Evolutionary conservation across 2,888 invertebrate genomes (phyloP).

Genomic region (Drosophila mimetica): DNA sequence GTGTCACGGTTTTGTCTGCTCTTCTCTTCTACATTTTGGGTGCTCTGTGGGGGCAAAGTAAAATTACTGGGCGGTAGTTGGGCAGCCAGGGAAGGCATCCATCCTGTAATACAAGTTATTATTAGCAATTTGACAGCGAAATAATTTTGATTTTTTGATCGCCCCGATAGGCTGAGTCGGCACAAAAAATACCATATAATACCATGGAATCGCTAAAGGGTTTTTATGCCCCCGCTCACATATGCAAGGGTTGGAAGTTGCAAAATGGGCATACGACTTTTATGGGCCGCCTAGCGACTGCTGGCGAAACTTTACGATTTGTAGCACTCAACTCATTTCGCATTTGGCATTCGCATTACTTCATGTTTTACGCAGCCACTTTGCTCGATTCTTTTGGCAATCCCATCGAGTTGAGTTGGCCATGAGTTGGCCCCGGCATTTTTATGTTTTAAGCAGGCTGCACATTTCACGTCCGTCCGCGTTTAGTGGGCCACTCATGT

Average conservation of each 20-base stretch:
- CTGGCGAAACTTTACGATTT: slow-evolving; percentile 68
- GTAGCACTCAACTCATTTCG: slow-evolving; percentile 79
- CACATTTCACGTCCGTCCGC: slow-evolving; percentile 70
- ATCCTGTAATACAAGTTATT: slow-evolving; percentile 72
- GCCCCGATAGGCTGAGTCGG: slow-evolving; percentile 58
- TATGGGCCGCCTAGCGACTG: slow-evolving; percentile 64
- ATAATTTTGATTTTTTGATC: slow-evolving; percentile 77
- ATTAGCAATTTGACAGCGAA: slow-evolving; percentile 76
- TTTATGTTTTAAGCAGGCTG: slow-evolving; percentile 80
- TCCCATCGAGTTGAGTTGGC: slow-evolving; percentile 40
- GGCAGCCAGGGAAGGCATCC: neutral
- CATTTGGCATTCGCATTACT: slow-evolving; percentile 75
- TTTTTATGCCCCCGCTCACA: slow-evolving; percentile 24
- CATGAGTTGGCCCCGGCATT: slow-evolving; percentile 59
- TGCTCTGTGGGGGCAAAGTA: neutral
- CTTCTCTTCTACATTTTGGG: slow-evolving; percentile 1
- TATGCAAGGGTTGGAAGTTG: slow-evolving; percentile 24
- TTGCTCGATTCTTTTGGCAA: slow-evolving; percentile 50
- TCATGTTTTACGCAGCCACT: slow-evolving; percentile 77
- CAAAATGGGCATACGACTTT: no score
- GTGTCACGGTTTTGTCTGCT: slow-evolving; percentile 68
- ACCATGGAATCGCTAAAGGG: slow-evolving; percentile 14
- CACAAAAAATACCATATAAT: slow-evolving; percentile 6
- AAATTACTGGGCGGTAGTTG: slow-evolving; percentile 38
- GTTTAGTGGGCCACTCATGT: slow-evolving; percentile 73